phyloP scores from a whole-genome alignment of 2,113 vertebrate genomes.

The Megaceryle maxima region DNA sequence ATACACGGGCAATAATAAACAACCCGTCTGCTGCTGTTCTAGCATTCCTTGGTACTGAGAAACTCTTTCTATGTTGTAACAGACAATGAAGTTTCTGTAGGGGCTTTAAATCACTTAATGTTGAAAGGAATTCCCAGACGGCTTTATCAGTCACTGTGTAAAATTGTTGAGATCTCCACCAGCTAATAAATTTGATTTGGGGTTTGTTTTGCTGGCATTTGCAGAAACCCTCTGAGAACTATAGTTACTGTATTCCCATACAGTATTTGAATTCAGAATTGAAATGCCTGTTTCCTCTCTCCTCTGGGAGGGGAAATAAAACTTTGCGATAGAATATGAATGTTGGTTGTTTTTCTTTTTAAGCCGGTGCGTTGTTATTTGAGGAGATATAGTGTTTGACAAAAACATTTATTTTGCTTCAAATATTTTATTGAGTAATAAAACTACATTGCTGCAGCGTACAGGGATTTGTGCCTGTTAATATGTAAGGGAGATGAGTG shows the following conservation, averaged over 20 bases:
- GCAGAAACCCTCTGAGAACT: conserved; percentile 77
- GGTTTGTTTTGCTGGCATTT: conserved; percentile 77
- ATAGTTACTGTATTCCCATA: conserved; percentile 73
- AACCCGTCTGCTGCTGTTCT: not conserved
- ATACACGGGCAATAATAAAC: not conserved
- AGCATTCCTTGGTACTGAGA: not conserved
- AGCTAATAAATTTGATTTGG: conserved; percentile 80
- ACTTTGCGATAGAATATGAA: conserved; percentile 61
- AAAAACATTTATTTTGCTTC: conserved; percentile 64
- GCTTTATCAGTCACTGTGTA: conserved; percentile 73
- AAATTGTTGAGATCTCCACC: conserved; percentile 74
- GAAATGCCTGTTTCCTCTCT: conserved; percentile 26
- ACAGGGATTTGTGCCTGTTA: conserved; percentile 49
- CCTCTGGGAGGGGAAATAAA: conserved; percentile 73
- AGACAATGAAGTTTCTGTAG: conserved; percentile 69
- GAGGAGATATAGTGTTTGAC: conserved; percentile 61
- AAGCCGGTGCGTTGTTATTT: conserved; percentile 60
- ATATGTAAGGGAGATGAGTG: conserved; percentile 22
- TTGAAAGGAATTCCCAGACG: conserved; percentile 72
- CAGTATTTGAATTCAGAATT: conserved; percentile 74
- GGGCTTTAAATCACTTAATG: conserved; percentile 76
- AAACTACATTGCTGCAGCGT: conserved; percentile 40
- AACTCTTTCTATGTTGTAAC: conserved; percentile 34
- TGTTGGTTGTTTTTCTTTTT: conserved; percentile 54
- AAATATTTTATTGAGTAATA: conserved; percentile 69